These are phyloP conservation scores for Drosophila nr. fundita DNA, from an alignment of 2,888 invertebrate genomes.

Conservation along the genomic window DNA sequence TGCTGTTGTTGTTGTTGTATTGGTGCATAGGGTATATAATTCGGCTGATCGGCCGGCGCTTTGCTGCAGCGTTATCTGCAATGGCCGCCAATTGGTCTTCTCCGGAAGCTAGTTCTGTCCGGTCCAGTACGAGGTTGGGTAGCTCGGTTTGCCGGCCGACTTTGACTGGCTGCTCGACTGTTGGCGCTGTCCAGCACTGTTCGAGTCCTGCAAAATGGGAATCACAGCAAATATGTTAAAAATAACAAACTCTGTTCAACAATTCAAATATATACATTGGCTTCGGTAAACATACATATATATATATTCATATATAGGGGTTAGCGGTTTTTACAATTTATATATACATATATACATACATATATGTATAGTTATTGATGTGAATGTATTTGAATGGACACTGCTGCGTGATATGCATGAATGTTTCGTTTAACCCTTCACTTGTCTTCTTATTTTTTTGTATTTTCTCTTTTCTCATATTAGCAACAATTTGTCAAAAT, in stretches of 20 bases:
- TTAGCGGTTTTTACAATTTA: conserved; percentile 31
- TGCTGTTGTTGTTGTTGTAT: conserved; percentile 27
- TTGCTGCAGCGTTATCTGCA: conserved; percentile 58
- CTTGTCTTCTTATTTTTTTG: not conserved
- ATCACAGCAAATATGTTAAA: not conserved
- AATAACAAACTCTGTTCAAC: not conserved
- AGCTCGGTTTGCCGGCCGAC: conserved; percentile 85
- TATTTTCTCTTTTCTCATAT: conserved; percentile 3
- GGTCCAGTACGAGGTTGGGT: conserved; percentile 85
- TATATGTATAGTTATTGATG: conserved; percentile 9
- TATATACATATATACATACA: conserved; percentile 16
- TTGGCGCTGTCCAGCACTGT: conserved; percentile 85
- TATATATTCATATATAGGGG: conserved; percentile 10
- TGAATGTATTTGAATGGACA: conserved; percentile 24
- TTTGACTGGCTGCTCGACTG: conserved; percentile 85
- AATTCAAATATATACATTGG: conserved; percentile 1
- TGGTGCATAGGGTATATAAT: conserved; percentile 63
- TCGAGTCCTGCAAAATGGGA: conserved; percentile 83
- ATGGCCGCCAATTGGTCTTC: conserved; percentile 73
- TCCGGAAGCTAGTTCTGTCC: conserved; percentile 84
- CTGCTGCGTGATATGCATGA: conserved; percentile 42
- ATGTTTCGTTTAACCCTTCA: conserved; percentile 32
- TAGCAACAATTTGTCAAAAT: conserved; percentile 35
- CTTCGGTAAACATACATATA: conserved; percentile 12
- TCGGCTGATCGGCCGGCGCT: conserved; percentile 47